These are phyloP conservation scores for Drepana arcuata DNA, from an alignment of 1,140 invertebrate genomes.

Conservation along the genomic window DNA sequence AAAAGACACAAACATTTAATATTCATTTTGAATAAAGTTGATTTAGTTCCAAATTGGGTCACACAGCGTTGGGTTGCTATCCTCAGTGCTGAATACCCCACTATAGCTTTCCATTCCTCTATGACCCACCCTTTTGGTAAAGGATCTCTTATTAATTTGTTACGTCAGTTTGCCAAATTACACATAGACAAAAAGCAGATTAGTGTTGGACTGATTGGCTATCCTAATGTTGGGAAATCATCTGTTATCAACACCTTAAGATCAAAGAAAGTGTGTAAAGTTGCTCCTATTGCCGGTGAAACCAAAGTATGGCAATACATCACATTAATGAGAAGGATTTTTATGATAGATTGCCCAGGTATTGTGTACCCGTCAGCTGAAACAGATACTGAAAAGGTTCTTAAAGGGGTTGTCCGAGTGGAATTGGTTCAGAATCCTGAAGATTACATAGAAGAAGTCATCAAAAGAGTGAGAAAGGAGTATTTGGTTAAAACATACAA, in stretches of 20 bases:
- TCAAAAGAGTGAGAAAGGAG: slow-evolving; percentile 91
- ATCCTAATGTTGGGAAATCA: slow-evolving; percentile 99
- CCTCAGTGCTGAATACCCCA: slow-evolving; percentile 95
- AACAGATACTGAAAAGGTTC: slow-evolving; percentile 94
- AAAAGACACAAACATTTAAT: slow-evolving; percentile 96
- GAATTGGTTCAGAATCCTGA: slow-evolving; percentile 96
- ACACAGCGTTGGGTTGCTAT: slow-evolving; percentile 96
- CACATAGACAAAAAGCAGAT: slow-evolving; percentile 98
- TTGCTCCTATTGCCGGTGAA: slow-evolving; percentile 98
- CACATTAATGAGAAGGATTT: slow-evolving; percentile 97
- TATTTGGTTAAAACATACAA: slow-evolving; percentile 95
- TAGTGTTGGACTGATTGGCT: slow-evolving; percentile 98
- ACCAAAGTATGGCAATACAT: slow-evolving; percentile 99
- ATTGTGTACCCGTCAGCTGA: slow-evolving; percentile 96
- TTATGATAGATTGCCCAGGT: slow-evolving; percentile 98
- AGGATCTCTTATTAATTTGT: slow-evolving; percentile 95
- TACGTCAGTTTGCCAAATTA: slow-evolving; percentile 97
- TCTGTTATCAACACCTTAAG: slow-evolving; percentile 97
- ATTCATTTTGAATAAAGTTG: slow-evolving; percentile 96
- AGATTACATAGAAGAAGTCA: slow-evolving; percentile 91
- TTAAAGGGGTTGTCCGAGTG: slow-evolving; percentile 96
- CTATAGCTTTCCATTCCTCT: slow-evolving; percentile 98
- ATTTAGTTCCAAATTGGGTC: slow-evolving; percentile 97
- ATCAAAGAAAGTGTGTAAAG: slow-evolving; percentile 97
- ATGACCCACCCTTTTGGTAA: slow-evolving; percentile 99